These are phyloP conservation scores for Misgurnus anguillicaudatus DNA, from an alignment of 2,113 vertebrate genomes.

Conservation along the genomic window DNA sequence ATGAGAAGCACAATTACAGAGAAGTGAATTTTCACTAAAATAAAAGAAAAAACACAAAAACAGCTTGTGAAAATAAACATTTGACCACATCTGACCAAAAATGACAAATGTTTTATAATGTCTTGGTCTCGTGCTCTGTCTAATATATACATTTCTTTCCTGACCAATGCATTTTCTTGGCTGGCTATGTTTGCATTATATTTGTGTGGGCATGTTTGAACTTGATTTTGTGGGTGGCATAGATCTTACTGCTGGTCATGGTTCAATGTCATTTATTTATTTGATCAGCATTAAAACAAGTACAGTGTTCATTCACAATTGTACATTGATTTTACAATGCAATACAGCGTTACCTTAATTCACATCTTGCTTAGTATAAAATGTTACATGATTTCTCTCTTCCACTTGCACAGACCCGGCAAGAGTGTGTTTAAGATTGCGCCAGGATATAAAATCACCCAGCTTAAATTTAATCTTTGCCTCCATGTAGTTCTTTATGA, in stretches of 20 bases:
- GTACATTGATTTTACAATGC: background rate
- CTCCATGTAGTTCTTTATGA: slow-evolving; percentile 19
- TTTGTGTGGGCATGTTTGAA: no score
- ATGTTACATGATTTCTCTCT: slow-evolving; percentile 10
- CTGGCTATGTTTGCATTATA: no score
- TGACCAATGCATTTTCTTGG: no score
- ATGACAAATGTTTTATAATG: background rate
- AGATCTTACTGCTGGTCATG: background rate
- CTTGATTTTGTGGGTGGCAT: no score
- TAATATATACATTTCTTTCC: no score
- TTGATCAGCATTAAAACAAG: background rate
- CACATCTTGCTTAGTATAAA: background rate
- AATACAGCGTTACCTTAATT: background rate
- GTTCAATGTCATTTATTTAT: background rate
- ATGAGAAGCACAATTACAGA: background rate
- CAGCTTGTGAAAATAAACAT: background rate
- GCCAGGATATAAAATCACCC: slow-evolving; percentile 19
- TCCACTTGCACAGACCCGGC: slow-evolving; percentile 1
- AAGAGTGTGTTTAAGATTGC: slow-evolving; percentile 3
- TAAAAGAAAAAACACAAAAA: background rate
- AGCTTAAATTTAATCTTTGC: slow-evolving; percentile 21
- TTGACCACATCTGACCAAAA: background rate
- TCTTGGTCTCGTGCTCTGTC: slow-evolving; percentile 1
- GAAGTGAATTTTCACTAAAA: background rate
- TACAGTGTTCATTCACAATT: background rate